Conservation (phyloP, 2,888 invertebrate genomes). For the Hylaea fasciaria region DNA sequence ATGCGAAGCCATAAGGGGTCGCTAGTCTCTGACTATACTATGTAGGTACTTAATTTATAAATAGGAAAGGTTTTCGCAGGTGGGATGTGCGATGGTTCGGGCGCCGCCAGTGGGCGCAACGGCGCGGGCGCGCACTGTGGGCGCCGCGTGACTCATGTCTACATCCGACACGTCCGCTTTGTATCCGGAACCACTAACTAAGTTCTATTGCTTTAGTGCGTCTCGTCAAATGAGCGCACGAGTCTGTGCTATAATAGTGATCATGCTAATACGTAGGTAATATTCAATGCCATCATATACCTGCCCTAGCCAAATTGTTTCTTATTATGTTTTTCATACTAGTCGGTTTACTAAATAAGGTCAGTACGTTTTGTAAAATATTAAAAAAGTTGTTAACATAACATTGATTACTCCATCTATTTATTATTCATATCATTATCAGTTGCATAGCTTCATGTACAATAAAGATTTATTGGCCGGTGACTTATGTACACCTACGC, state of each 20-base stretch:
- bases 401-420: too few relatives aligned
- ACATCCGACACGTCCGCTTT: constrained; percentile 85
- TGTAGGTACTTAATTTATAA: constrained; percentile 23
- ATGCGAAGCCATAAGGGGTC: too few relatives aligned
- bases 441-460: constrained; percentile 10
- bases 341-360: too few relatives aligned
- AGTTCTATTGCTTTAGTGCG: constrained; percentile 69
- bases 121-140: constrained; percentile 60
- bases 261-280: constrained; percentile 52
- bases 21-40: neutral
- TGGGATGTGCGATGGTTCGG: constrained; percentile 38
- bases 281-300: too few relatives aligned
- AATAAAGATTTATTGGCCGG: constrained; percentile 57
- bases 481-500: constrained; percentile 71
- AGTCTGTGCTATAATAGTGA: constrained; percentile 68
- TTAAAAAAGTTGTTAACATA: neutral
- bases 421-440: constrained; percentile 7
- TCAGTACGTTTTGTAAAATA: too few relatives aligned
- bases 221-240: constrained; percentile 65
- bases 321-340: too few relatives aligned
- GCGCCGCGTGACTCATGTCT: constrained; percentile 83
- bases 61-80: constrained; percentile 38
- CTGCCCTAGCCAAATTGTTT: too few relatives aligned
- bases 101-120: constrained; percentile 48
- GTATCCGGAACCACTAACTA: constrained; percentile 84